A percentile compares a stretch with the other conserved stretches of the same genome.
Evolutionary conservation across 1,140 invertebrate species (phyloP).

Genomic region (Orius laevigatus): DNA sequence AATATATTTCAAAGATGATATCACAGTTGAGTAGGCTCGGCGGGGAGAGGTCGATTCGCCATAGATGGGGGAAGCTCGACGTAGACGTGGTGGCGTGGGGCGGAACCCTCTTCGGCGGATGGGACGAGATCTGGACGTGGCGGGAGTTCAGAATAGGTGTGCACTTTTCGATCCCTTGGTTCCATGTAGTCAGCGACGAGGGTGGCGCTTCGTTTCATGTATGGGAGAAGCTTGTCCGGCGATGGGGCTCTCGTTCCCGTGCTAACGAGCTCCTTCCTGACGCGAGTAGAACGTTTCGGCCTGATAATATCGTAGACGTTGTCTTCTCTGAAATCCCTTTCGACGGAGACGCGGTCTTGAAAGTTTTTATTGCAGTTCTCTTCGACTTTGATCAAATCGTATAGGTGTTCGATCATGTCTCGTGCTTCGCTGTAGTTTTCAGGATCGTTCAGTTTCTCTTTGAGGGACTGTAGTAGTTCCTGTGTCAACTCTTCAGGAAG

Average conservation of each 20-base stretch:
- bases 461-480: conserved; percentile 48
- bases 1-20: conserved; percentile 1
- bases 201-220: conserved; percentile 16
- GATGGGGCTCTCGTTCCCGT: conserved; percentile 43
- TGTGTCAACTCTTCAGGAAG: conserved; percentile 55
- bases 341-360: conserved; percentile 9
- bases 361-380: conserved; percentile 47
- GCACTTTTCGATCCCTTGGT: conserved; percentile 30
- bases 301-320: conserved; percentile 45
- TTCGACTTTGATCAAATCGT: conserved; percentile 58
- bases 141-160: conserved; percentile 35
- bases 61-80: conserved; percentile 44
- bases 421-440: conserved; percentile 53
- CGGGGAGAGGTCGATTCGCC: conserved; percentile 48
- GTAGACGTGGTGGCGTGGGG: conserved; percentile 40
- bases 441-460: conserved; percentile 50
- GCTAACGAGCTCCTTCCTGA: conserved; percentile 26
- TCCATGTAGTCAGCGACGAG: conserved; percentile 34
- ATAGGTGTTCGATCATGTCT: conserved; percentile 60
- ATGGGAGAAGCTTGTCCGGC: conserved; percentile 37
- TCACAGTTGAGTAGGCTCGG: conserved; percentile 19
- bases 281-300: conserved; percentile 29
- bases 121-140: conserved; percentile 24
- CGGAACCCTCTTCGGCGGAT: conserved; percentile 7
- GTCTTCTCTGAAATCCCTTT: conserved; percentile 26